These are phyloP conservation scores for Holacanthus passer DNA, from an alignment of 2,113 vertebrate species.

Conservation along the genomic window DNA sequence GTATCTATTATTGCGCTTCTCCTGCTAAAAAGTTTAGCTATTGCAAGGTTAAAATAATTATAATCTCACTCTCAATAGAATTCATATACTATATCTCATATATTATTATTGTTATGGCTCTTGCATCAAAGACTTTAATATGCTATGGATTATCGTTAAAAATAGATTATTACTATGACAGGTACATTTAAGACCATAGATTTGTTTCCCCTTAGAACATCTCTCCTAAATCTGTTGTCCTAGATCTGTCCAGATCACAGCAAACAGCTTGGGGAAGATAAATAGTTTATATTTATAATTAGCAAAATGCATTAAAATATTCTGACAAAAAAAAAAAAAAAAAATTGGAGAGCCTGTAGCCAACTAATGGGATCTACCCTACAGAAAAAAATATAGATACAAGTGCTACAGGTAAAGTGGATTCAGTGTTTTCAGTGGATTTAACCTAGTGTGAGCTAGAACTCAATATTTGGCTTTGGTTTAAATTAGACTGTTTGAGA, in stretches of 20 bases:
- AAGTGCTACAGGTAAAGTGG: constrained; percentile 75
- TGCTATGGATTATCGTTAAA: constrained; percentile 72
- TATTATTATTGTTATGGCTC: constrained; percentile 72
- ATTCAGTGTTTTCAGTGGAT: constrained; percentile 57
- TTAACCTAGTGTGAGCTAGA: constrained; percentile 53
- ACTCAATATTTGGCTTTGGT: constrained; percentile 72
- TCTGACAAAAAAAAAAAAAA: constrained; percentile 26
- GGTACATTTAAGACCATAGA: constrained; percentile 51
- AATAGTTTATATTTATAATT: constrained; percentile 65
- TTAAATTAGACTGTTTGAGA: constrained; percentile 69
- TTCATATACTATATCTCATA: constrained; percentile 64
- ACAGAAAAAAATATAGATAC: constrained; percentile 49
- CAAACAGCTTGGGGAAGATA: constrained; percentile 56
- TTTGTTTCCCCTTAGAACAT: constrained; percentile 24
- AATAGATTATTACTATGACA: constrained; percentile 76
- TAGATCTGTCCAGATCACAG: constrained; percentile 53
- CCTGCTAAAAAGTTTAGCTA: constrained; percentile 71
- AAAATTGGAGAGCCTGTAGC: constrained; percentile 51
- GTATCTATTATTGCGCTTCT: constrained; percentile 73
- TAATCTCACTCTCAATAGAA: constrained; percentile 67
- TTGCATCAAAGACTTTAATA: constrained; percentile 71
- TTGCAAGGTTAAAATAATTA: constrained; percentile 76
- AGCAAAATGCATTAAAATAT: constrained; percentile 26
- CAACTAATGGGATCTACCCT: constrained; percentile 41
- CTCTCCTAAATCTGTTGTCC: constrained; percentile 16